phyloP scores from a whole-genome alignment of 2,888 invertebrate genomes.

The Thymelicus lineola region DNA sequence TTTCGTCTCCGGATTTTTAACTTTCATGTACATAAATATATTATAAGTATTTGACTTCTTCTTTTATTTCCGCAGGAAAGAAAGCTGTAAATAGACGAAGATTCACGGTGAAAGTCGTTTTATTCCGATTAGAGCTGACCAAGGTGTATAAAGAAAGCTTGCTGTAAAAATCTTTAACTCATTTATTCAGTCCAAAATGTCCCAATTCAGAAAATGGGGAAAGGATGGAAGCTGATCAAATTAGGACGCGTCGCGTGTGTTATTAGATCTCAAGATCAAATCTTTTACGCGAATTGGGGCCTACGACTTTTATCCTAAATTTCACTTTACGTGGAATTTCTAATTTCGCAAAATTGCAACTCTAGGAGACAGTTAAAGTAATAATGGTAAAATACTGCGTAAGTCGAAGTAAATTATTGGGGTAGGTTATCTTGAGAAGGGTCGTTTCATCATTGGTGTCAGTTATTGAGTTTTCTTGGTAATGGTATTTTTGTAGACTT shows the following conservation, averaged over 20 bases:
- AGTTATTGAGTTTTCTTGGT: background rate
- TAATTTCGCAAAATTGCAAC: conserved; percentile 4
- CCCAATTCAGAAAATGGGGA: background rate
- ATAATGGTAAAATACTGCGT: background rate
- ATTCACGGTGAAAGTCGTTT: too few relatives aligned
- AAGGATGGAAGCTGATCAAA: background rate
- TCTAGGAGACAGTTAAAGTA: background rate
- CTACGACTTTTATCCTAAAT: background rate
- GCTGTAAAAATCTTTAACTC: background rate
- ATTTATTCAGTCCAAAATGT: background rate
- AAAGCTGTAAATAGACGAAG: too few relatives aligned
- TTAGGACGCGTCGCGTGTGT: background rate
- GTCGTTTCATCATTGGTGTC: background rate
- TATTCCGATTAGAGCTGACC: too few relatives aligned
- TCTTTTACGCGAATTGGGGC: background rate
- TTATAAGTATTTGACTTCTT: too few relatives aligned
- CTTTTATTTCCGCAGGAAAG: too few relatives aligned
- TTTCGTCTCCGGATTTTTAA: too few relatives aligned
- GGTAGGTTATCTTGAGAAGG: conserved; percentile 4
- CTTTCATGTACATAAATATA: too few relatives aligned
- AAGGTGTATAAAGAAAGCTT: too few relatives aligned
- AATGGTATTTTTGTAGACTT: background rate
- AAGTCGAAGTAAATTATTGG: background rate
- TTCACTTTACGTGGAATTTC: conserved; percentile 4
- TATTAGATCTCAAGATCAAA: background rate